Conservation (phyloP, 2,113 vertebrate species). For the Ornithorhynchus anatinus region DNA sequence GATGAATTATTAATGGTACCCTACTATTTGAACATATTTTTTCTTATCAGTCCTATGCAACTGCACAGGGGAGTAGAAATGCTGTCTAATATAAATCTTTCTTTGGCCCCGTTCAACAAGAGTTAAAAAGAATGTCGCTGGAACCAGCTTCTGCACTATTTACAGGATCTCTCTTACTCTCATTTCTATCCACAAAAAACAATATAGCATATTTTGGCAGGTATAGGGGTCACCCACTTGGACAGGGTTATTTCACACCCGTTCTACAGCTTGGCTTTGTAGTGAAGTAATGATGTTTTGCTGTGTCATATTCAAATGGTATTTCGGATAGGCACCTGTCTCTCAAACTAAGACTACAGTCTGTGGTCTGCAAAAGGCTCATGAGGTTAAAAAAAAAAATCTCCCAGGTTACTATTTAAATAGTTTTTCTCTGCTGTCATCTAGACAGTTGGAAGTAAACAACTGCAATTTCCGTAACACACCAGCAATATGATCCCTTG, state of each 20-base stretch:
- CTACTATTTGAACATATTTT: neutral
- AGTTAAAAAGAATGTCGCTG: neutral
- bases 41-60: neutral
- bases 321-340: constrained; percentile 43
- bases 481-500: constrained; percentile 56
- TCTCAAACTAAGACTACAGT: constrained; percentile 22
- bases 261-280: neutral
- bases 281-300: neutral
- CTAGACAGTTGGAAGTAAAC: constrained; percentile 54
- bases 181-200: neutral
- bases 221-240: neutral
- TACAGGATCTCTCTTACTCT: neutral
- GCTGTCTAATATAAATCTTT: neutral
- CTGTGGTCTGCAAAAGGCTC: constrained; percentile 32
- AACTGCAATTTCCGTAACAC: constrained; percentile 48
- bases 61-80: neutral
- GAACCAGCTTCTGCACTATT: neutral
- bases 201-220: neutral
- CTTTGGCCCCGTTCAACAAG: neutral
- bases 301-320: constrained; percentile 5
- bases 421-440: constrained; percentile 44
- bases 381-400: constrained; percentile 45
- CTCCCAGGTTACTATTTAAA: constrained; percentile 48
- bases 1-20: neutral
- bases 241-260: neutral